Conservation (phyloP, 1,140 invertebrate genomes). For the Episyrphus balteatus region DNA sequence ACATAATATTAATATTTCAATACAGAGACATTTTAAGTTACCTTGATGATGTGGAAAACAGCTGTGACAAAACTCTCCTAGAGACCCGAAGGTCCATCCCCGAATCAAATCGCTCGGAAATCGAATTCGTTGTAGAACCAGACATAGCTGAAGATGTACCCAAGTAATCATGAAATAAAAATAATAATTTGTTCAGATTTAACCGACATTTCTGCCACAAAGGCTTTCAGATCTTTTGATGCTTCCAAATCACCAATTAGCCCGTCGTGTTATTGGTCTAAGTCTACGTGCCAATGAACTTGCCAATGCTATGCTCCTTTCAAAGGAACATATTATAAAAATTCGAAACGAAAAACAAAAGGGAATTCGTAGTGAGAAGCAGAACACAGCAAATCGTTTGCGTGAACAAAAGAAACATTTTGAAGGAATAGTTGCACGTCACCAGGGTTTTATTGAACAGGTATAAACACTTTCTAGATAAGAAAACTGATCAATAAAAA, state of each 20-base stretch:
- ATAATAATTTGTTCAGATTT: neutral
- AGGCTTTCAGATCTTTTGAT: conserved; percentile 31
- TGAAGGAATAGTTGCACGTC: conserved; percentile 47
- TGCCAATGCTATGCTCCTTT: conserved; percentile 33
- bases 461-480: conserved; percentile 5
- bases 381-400: conserved; percentile 30
- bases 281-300: conserved; percentile 33
- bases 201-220: neutral
- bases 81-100: conserved; percentile 29
- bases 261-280: conserved; percentile 26
- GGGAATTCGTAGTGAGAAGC: conserved; percentile 24
- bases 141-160: conserved; percentile 34
- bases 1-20: neutral
- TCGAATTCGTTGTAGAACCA: conserved; percentile 32
- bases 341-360: conserved; percentile 31
- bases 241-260: conserved; percentile 34
- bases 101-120: conserved; percentile 27
- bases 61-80: conserved; percentile 32
- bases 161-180: conserved; percentile 17
- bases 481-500: neutral
- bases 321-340: conserved; percentile 31
- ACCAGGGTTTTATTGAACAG: conserved; percentile 60
- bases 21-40: conserved; percentile 31
- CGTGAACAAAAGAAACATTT: conserved; percentile 53
- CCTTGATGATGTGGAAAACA: conserved; percentile 34